Evolutionary conservation across 2,113 vertebrate genomes (phyloP).

Genomic region (Puma concolor): DNA sequence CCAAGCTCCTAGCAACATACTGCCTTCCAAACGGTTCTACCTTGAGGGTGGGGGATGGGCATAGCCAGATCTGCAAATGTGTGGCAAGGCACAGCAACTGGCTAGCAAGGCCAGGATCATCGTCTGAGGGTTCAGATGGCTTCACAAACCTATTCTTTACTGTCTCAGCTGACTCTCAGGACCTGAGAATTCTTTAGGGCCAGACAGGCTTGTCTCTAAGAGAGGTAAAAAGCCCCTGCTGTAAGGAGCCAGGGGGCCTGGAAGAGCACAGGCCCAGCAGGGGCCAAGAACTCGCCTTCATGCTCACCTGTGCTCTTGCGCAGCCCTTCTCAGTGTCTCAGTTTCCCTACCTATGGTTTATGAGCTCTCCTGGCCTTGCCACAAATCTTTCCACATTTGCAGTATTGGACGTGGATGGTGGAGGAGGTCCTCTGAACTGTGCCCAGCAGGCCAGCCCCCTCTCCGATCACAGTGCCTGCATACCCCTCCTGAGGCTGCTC

Average conservation of each 20-base stretch:
- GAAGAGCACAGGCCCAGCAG: background rate
- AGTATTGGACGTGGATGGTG: background rate
- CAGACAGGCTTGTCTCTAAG: background rate
- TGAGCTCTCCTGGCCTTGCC: background rate
- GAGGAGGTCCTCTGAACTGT: background rate
- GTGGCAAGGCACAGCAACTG: slow-evolving; percentile 23
- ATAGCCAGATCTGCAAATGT: background rate
- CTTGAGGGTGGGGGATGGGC: background rate
- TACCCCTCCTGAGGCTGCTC: background rate
- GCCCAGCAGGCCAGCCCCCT: background rate
- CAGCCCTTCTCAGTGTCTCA: background rate
- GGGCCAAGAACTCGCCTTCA: background rate
- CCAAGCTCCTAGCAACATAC: slow-evolving; percentile 8
- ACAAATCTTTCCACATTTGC: background rate
- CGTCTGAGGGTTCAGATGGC: slow-evolving; percentile 25
- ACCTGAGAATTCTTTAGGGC: background rate
- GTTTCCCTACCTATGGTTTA: background rate
- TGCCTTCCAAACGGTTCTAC: slow-evolving; percentile 1
- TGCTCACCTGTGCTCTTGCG: background rate
- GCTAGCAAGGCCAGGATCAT: slow-evolving; percentile 11
- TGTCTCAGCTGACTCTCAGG: background rate
- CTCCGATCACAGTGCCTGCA: too few species aligned
- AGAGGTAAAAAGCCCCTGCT: background rate
- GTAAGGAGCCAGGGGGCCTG: background rate
- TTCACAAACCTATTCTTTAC: background rate